phyloP scores from a whole-genome alignment of 1,140 invertebrate species.

The Sinonovacula constricta region DNA sequence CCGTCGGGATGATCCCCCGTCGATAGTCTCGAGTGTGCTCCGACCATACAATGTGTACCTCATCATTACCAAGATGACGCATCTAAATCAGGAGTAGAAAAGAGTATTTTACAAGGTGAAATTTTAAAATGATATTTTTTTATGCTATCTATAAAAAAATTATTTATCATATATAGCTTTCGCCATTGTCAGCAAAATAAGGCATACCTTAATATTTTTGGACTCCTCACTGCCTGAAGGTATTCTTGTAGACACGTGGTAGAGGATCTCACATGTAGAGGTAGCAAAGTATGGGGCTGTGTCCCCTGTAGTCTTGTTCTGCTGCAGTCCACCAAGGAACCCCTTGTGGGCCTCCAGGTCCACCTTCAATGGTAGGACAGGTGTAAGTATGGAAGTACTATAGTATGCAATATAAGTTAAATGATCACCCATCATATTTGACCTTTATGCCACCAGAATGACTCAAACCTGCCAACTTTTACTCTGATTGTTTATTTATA shows the following conservation, averaged over 20 bases:
- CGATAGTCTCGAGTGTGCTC: constrained; percentile 97
- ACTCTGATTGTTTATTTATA: too few relatives aligned
- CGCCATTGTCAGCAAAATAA: background rate
- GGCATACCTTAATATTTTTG: constrained; percentile 88
- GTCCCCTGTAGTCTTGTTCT: constrained; percentile 93
- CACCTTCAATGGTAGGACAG: constrained; percentile 80
- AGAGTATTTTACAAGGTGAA: too few relatives aligned
- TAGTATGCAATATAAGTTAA: too few relatives aligned
- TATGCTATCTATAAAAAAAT: too few relatives aligned
- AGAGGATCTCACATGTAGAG: constrained; percentile 92
- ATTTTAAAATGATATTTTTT: too few relatives aligned
- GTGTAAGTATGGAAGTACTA: too few relatives aligned
- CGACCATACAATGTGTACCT: constrained; percentile 99
- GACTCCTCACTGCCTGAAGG: constrained; percentile 84
- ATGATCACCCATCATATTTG: too few relatives aligned
- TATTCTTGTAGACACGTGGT: constrained; percentile 99
- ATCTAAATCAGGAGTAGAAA: too few relatives aligned
- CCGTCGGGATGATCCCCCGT: constrained; percentile 97
- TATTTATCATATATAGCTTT: too few relatives aligned
- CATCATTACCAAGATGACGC: constrained; percentile 98
- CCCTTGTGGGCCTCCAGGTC: constrained; percentile 97
- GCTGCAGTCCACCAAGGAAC: constrained; percentile 95
- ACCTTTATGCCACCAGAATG: too few relatives aligned
- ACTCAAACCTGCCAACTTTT: too few relatives aligned
- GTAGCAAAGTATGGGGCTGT: constrained; percentile 98